Conservation (phyloP, 2,113 vertebrate species). For the Corynorhinus townsendii region DNA sequence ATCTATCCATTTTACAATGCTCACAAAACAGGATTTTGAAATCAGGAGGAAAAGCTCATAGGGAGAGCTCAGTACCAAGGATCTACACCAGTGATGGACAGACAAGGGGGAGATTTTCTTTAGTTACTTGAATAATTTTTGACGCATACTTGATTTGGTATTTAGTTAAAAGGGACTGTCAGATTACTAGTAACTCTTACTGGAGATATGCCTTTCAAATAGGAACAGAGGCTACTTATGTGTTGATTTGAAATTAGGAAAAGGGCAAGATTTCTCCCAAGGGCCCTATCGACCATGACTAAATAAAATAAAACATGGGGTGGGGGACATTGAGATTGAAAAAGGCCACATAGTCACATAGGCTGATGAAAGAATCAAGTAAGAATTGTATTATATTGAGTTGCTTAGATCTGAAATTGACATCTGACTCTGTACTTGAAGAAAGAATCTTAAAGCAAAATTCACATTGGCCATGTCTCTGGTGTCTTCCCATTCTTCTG, state of each 20-base stretch:
- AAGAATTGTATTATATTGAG: constrained; percentile 78
- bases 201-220: neutral
- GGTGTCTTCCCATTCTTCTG: neutral
- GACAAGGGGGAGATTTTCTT: neutral
- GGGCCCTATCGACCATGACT: constrained; percentile 75
- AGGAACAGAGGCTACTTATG: constrained; percentile 58
- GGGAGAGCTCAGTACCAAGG: neutral
- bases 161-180: neutral
- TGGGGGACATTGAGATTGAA: constrained; percentile 77
- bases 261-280: constrained; percentile 69
- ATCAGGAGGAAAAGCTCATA: neutral
- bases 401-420: constrained; percentile 76
- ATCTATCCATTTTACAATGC: neutral
- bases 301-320: constrained; percentile 76
- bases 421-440: constrained; percentile 50
- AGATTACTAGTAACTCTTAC: neutral
- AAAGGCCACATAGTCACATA: constrained; percentile 83
- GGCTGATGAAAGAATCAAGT: constrained; percentile 80
- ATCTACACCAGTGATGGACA: neutral
- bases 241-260: constrained; percentile 73
- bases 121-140: neutral
- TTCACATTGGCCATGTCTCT: constrained; percentile 71
- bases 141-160: neutral
- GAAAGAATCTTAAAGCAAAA: constrained; percentile 73
- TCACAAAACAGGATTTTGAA: neutral